A percentile compares a stretch with the other conserved stretches of the same genome.
Conservation (phyloP, 2,888 invertebrate species). For the Drosophila lutescens region DNA sequence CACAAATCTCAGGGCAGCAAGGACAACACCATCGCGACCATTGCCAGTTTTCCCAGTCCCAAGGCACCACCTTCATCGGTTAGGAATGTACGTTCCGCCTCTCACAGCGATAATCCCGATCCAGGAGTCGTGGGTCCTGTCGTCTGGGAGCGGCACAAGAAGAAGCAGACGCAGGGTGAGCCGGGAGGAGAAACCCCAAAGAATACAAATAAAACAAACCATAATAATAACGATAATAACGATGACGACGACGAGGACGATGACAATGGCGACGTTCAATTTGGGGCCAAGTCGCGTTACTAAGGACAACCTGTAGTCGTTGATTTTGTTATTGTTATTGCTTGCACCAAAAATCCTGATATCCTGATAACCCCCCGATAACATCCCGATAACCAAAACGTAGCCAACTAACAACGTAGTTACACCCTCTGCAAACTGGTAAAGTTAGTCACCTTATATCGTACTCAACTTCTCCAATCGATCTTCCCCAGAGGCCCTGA, state of each 20-base stretch:
- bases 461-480: conserved; percentile 61
- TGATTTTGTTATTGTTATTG: conserved; percentile 50
- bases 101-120: conserved; percentile 91
- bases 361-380: conserved; percentile 41
- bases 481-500: conserved; percentile 74
- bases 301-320: conserved; percentile 69
- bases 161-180: conserved; percentile 81
- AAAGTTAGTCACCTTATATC: conserved; percentile 23
- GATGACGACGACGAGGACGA: conserved; percentile 40
- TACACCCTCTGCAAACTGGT: conserved; percentile 2
- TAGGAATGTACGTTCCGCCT: conserved; percentile 84
- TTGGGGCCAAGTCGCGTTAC: conserved; percentile 70
- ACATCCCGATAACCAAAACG: conserved; percentile 47
- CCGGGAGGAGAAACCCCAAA: conserved; percentile 55
- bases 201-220: conserved; percentile 1
- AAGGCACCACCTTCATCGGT: conserved; percentile 72
- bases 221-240: conserved; percentile 16
- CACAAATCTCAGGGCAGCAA: conserved; percentile 59
- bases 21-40: conserved; percentile 71
- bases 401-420: conserved; percentile 39
- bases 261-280: conserved; percentile 65
- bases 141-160: conserved; percentile 92
- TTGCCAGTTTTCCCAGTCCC: conserved; percentile 78
- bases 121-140: conserved; percentile 93
- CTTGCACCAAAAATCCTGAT: conserved; percentile 26